Conservation (phyloP, 2,888 invertebrate species). For the Mesorhabditis belari region DNA sequence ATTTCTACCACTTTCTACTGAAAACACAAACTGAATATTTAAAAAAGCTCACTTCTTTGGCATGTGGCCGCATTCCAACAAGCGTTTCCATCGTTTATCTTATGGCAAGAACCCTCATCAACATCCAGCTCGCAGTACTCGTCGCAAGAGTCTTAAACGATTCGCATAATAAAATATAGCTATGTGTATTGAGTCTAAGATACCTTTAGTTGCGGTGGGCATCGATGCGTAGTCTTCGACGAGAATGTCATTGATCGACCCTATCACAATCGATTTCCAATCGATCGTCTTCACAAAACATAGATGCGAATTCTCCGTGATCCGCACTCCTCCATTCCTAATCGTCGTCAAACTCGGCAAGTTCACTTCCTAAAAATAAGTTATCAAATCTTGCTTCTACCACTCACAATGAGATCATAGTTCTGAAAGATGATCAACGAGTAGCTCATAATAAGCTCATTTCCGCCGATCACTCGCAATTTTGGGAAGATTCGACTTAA, state of each 20-base stretch:
- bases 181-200: too few relatives aligned
- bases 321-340: conserved; percentile 71
- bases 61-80: conserved; percentile 78
- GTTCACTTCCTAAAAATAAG: conserved; percentile 63
- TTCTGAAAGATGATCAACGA: conserved; percentile 83
- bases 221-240: conserved; percentile 54
- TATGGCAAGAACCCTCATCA: neutral
- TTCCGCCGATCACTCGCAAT: conserved; percentile 82
- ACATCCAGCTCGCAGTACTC: conserved; percentile 1
- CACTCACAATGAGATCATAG: conserved; percentile 46
- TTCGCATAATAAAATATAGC: too few relatives aligned
- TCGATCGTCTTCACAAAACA: conserved; percentile 86
- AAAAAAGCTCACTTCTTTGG: conserved; percentile 55
- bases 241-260: conserved; percentile 62
- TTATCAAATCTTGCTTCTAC: neutral
- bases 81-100: conserved; percentile 3
- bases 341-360: conserved; percentile 74
- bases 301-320: conserved; percentile 73
- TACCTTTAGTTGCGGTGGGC: conserved; percentile 22
- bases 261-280: conserved; percentile 73
- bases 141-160: neutral
- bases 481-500: conserved; percentile 86
- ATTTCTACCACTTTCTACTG: too few relatives aligned
- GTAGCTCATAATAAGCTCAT: conserved; percentile 74
- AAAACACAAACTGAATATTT: too few relatives aligned